Evolutionary conservation across 2,113 vertebrate genomes (phyloP).

Genomic region (Indicator maculatus): DNA sequence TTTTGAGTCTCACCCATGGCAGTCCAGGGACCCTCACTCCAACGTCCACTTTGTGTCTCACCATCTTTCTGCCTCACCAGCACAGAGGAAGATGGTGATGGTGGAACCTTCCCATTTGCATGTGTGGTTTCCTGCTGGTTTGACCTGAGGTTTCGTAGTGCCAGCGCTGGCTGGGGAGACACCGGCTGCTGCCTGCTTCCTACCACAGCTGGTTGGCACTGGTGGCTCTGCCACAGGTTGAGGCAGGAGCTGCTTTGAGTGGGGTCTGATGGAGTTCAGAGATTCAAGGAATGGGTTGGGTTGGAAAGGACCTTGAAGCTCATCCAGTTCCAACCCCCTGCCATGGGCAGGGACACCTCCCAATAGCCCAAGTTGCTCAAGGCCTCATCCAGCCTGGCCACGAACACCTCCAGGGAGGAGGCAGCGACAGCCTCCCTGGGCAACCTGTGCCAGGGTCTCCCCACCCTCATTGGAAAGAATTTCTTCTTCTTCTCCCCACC

Average conservation of each 20-base stretch:
- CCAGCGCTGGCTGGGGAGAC: background rate
- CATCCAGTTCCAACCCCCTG: no score
- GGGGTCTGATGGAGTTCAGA: background rate
- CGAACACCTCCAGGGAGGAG: no score
- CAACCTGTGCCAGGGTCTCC: no score
- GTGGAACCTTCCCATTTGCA: background rate
- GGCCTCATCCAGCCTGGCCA: no score
- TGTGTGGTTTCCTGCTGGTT: background rate
- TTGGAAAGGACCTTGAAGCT: no score
- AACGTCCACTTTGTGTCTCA: accelerated
- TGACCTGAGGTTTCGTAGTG: background rate
- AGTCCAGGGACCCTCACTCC: background rate
- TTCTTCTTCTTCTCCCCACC: no score
- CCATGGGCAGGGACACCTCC: no score
- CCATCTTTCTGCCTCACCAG: background rate
- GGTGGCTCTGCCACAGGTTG: accelerated
- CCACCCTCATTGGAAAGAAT: no score
- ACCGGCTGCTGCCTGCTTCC: background rate
- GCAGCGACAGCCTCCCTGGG: no score
- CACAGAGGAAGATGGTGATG: background rate
- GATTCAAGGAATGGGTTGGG: no score
- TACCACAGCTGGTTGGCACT: accelerated
- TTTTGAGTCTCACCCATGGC: background rate
- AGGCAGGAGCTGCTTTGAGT: background rate
- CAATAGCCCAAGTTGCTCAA: no score